Conservation (phyloP, 2,113 vertebrate species). For the Anas platyrhynchos region DNA sequence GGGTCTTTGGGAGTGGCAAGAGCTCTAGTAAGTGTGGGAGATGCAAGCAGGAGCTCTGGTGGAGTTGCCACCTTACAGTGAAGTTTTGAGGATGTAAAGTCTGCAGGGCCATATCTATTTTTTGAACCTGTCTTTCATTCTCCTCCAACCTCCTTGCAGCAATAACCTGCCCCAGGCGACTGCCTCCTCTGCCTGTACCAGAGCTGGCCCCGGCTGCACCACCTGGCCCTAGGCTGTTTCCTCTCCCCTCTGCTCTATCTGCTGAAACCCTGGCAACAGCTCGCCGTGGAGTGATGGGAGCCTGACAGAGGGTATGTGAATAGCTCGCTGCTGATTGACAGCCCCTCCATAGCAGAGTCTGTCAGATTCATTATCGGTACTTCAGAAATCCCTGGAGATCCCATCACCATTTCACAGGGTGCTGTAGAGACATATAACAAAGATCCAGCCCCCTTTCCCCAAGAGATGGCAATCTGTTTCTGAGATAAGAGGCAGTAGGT, state of each 20-base stretch:
- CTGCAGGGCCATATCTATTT: neutral
- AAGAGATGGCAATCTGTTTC: neutral
- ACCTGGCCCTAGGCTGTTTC: neutral
- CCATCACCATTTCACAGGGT: slow-evolving; percentile 6
- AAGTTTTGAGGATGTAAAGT: neutral
- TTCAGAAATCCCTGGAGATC: slow-evolving; percentile 41
- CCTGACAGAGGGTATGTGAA: slow-evolving; percentile 24
- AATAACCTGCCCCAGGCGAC: neutral
- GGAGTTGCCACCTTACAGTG: neutral
- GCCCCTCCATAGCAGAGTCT: neutral
- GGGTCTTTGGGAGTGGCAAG: neutral
- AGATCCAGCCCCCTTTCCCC: neutral
- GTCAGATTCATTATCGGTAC: slow-evolving; percentile 27
- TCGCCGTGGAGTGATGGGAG: neutral
- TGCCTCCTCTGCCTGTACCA: neutral
- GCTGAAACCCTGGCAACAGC: neutral
- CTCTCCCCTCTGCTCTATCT: neutral
- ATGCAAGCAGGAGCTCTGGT: neutral
- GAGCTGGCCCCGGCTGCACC: neutral
- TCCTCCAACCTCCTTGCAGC: neutral
- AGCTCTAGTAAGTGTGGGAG: neutral
- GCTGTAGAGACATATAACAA: neutral
- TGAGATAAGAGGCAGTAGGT: neutral
- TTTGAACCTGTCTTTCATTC: neutral
- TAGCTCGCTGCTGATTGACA: neutral